Percentiles rank a stretch among this genome's conserved stretches.
Evolutionary conservation across 1,140 invertebrate species (phyloP).

Genomic region (Pemphigus obesinymphae): DNA sequence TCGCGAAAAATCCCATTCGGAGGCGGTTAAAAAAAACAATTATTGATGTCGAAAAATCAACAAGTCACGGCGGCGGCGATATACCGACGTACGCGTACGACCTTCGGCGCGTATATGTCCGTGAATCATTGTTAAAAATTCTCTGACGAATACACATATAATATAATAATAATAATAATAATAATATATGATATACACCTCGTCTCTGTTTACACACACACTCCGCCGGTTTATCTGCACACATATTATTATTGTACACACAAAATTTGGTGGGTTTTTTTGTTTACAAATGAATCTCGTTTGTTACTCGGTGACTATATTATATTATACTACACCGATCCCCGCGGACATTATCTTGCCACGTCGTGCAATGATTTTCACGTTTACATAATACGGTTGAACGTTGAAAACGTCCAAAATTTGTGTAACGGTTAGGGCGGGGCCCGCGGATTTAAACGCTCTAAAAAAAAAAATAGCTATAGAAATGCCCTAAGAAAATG

Average conservation of each 20-base stretch:
- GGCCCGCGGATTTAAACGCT: too few species aligned
- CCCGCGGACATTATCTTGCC: too few species aligned
- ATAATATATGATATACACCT: too few species aligned
- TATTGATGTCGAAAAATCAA: conserved; percentile 12
- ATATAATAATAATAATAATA: neutral
- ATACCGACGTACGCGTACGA: neutral
- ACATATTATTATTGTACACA: neutral
- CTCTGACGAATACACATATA: neutral
- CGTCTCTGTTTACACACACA: neutral
- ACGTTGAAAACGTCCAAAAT: too few species aligned
- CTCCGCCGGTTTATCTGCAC: neutral
- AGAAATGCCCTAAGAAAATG: too few species aligned
- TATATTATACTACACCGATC: too few species aligned
- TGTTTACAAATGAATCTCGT: neutral
- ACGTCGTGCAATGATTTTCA: too few species aligned
- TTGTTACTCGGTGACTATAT: too few species aligned
- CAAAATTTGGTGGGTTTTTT: neutral
- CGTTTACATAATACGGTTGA: too few species aligned
- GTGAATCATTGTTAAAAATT: neutral
- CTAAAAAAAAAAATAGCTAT: too few species aligned
- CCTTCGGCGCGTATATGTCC: neutral
- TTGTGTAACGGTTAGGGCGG: too few species aligned
- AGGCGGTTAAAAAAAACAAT: neutral
- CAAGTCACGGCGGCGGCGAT: neutral
- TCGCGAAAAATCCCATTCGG: neutral